Percentiles rank a stretch among this genome's conserved stretches.
Evolutionary conservation across 2,113 vertebrate species (phyloP).

Genomic region (Mionectes macconnelli): DNA sequence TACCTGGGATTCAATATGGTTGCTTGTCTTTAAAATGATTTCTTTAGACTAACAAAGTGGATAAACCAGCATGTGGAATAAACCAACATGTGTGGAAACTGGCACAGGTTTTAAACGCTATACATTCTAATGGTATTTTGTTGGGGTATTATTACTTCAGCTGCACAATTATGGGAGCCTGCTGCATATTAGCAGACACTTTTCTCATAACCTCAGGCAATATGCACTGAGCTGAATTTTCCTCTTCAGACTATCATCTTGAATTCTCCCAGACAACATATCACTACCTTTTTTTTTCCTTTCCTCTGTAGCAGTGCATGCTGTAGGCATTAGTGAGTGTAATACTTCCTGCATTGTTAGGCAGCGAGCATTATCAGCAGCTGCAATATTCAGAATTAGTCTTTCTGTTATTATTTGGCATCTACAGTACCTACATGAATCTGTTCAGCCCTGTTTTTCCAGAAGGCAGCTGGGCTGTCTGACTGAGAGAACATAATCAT

Average conservation of each 20-base stretch:
- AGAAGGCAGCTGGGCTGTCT: constrained; percentile 27
- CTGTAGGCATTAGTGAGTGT: constrained; percentile 6
- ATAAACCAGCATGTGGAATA: not conserved
- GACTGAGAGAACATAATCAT: not conserved
- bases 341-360: constrained; percentile 51
- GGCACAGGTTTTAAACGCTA: not conserved
- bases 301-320: not conserved
- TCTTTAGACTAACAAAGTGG: not conserved
- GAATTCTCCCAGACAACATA: not conserved
- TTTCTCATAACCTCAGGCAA: constrained; percentile 12
- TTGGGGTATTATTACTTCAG: constrained; percentile 43
- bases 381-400: constrained; percentile 40
- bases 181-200: not conserved
- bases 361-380: constrained; percentile 31
- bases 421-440: constrained; percentile 8
- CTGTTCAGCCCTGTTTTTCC: constrained; percentile 31
- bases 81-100: not conserved
- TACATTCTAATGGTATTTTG: not conserved
- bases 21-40: not conserved
- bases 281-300: not conserved
- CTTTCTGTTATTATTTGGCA: constrained; percentile 33
- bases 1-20: not conserved
- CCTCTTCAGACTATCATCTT: not conserved
- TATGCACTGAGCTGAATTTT: not conserved
- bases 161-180: constrained; percentile 27